Evolutionary conservation across 1,140 invertebrate genomes (phyloP).

Genomic region (Pseudoatta argentina): DNA sequence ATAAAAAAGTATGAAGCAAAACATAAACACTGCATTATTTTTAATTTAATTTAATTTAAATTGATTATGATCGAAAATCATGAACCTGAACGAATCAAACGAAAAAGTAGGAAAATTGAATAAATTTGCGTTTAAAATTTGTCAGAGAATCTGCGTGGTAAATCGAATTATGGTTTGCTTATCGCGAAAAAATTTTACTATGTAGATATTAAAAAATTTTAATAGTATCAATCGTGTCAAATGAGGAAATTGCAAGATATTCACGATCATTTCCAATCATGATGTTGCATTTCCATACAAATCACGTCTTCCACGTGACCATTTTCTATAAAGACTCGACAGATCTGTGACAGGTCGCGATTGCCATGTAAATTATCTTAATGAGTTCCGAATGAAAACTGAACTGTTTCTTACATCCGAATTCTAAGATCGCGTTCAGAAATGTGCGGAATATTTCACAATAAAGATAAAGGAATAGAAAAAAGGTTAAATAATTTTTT

Average conservation of each 20-base stretch:
- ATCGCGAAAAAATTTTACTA: neutral
- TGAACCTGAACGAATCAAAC: neutral
- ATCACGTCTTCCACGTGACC: neutral
- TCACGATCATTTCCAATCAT: neutral
- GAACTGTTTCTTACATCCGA: neutral
- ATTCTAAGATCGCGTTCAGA: neutral
- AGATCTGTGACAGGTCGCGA: neutral
- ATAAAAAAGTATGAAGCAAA: neutral
- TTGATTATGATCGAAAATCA: neutral
- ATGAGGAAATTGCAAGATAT: neutral
- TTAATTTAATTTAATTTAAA: neutral
- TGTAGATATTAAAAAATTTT: too few relatives aligned
- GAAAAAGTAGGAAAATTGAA: neutral
- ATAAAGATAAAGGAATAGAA: neutral
- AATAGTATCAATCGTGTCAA: neutral
- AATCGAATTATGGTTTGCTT: neutral
- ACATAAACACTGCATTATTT: too few relatives aligned
- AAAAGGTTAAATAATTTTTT: neutral
- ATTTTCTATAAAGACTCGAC: neutral
- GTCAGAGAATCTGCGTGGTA: too few relatives aligned
- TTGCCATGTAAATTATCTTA: neutral
- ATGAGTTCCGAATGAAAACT: neutral
- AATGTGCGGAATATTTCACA: neutral
- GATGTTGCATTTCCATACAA: constrained; percentile 11
- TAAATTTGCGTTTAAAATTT: neutral